Base-by-base conservation (phyloP, 2,888 invertebrate species). In the Sinelater perroti region DNA sequence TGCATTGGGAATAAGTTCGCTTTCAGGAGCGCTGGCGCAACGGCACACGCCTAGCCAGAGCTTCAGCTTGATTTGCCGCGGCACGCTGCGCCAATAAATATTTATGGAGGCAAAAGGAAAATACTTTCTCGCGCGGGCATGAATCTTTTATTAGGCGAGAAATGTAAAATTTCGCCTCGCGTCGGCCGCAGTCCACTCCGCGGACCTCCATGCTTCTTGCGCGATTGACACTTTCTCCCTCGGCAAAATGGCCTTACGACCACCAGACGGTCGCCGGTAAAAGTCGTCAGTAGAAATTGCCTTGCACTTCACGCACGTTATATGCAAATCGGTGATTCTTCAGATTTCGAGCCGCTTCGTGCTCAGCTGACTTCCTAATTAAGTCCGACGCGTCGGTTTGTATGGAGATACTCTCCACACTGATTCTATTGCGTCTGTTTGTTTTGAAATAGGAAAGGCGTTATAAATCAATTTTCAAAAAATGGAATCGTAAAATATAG, bases 31-130 rank as follows among this genome's bases (percentile, higher is more conserved):
- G n/a, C n/a, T n/a, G n/a, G n/a, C n/a, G n/a, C n/a, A n/a, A n/a
- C n/a, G n/a, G n/a, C n/a, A n/a, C n/a, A n/a, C n/a, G n/a, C n/a
- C n/a, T n/a, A 40, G 14, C 2, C 40, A 28, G n/a, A n/a, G n/a
- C n/a, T n/a, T n/a, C 10, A 26, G 16, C 50, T 50, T 24, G 49
- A 52, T 52, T 50, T n/a, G n/a, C n/a, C n/a, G n/a, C n/a, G n/a
- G n/a, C n/a, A n/a, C n/a, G n/a, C 21, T 26, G 26, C 30, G 13
- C 14, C 40, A 36, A 56, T 57, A 57, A 57, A 57, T 57, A 57
- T 57, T 51, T 52, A 57, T 57, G 17, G 18, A 46, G 52, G 36
- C 52, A 51, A 57, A 57, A 45, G 36, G 51, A 51, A 57, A 57
- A 51, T 52, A 57, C 56, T 57, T 57, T 57, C 56, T 52, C 47